Conservation (phyloP, 2,797 vertebrate genomes). For the Pseudochromis fuscus region DNA sequence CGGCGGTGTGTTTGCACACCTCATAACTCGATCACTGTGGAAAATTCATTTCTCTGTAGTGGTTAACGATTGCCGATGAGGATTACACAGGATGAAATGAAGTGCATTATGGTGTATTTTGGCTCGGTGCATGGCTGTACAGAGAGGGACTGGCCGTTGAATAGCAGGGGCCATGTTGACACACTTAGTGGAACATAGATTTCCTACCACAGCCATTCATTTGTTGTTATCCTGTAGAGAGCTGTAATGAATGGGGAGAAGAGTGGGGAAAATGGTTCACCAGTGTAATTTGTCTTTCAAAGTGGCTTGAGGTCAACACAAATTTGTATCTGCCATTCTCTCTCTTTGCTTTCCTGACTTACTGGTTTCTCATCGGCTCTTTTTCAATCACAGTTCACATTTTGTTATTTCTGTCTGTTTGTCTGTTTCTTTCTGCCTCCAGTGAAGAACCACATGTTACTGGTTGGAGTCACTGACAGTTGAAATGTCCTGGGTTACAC, state of each 20-base stretch:
- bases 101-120: slow-evolving; percentile 40
- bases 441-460: too few species aligned
- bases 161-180: slow-evolving; percentile 50
- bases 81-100: slow-evolving; percentile 32
- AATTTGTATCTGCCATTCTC: slow-evolving; percentile 42
- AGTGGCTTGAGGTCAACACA: slow-evolving; percentile 47
- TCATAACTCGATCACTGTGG: slow-evolving; percentile 27
- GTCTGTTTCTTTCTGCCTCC: too few species aligned
- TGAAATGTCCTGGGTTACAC: too few species aligned
- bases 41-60: slow-evolving; percentile 19
- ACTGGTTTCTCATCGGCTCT: background rate
- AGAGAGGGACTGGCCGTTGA: slow-evolving; percentile 32
- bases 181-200: slow-evolving; percentile 64
- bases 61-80: slow-evolving; percentile 29
- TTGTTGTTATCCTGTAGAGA: slow-evolving; percentile 57
- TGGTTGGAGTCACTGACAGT: too few species aligned
- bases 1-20: slow-evolving; percentile 17
- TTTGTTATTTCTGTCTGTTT: slow-evolving; percentile 6
- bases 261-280: slow-evolving; percentile 40
- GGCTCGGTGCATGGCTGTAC: slow-evolving; percentile 14
- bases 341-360: slow-evolving; percentile 6
- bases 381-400: too few species aligned
- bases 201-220: slow-evolving; percentile 61
- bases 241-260: slow-evolving; percentile 59
- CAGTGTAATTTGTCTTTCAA: slow-evolving; percentile 59